Conservation (phyloP, 2,113 vertebrate species). For the Pristiophorus japonicus region DNA sequence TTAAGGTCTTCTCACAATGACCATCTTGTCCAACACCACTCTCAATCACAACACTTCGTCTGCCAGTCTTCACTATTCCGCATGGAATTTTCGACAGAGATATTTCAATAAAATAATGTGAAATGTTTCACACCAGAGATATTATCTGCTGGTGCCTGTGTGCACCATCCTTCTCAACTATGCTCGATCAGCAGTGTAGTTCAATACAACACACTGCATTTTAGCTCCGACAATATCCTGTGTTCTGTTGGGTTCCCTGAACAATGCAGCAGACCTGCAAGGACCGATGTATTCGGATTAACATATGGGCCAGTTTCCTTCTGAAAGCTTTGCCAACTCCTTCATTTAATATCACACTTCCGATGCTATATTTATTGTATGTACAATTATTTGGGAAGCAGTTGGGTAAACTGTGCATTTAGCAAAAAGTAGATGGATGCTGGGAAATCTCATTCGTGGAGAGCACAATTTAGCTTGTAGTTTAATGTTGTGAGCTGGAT, state of each 20-base stretch:
- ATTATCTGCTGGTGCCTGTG: background rate
- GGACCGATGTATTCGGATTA: background rate
- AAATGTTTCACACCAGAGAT: background rate
- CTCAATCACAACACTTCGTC: background rate
- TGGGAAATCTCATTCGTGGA: background rate
- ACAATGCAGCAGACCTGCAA: background rate
- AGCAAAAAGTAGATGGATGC: background rate
- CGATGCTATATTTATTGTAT: background rate
- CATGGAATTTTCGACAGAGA: too few relatives aligned
- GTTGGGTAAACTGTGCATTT: background rate
- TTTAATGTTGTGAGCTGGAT: slow-evolving; percentile 10
- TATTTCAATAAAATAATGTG: background rate
- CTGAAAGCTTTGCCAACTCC: background rate
- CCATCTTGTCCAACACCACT: background rate
- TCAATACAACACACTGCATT: background rate
- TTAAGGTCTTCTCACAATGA: background rate
- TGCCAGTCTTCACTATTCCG: background rate
- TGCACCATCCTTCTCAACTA: background rate
- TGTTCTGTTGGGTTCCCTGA: too few relatives aligned
- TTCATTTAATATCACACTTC: background rate
- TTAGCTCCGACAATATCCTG: background rate
- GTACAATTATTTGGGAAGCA: background rate
- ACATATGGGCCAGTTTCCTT: background rate
- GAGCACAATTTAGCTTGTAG: background rate
- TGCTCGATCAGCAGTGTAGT: background rate